A percentile compares a stretch with the other conserved stretches of the same genome.
These are phyloP conservation scores for Gymnosoma rotundatum DNA, from an alignment of 2,888 invertebrate species.

Conservation along the genomic window DNA sequence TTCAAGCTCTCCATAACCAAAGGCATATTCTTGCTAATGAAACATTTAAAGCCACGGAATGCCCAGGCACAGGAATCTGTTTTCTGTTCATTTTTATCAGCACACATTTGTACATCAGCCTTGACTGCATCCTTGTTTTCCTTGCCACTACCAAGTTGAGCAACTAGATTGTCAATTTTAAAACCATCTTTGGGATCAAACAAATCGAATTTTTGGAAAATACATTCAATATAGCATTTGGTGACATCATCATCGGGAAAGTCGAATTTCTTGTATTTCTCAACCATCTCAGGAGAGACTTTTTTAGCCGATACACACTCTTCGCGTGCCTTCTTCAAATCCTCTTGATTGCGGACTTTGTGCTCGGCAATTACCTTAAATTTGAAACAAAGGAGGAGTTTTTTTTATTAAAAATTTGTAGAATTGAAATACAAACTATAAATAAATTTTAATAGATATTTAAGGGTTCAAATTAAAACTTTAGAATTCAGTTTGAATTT, in stretches of 20 bases:
- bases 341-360: slow-evolving; percentile 80
- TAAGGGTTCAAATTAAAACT: too few species aligned
- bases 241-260: slow-evolving; percentile 82
- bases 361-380: slow-evolving; percentile 79
- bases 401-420: background rate
- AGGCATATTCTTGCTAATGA: slow-evolving; percentile 80
- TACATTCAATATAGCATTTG: slow-evolving; percentile 81
- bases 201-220: slow-evolving; percentile 81
- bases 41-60: slow-evolving; percentile 82
- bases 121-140: slow-evolving; percentile 79
- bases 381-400: background rate
- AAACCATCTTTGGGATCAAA: slow-evolving; percentile 80
- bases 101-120: slow-evolving; percentile 80
- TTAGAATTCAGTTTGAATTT: too few species aligned
- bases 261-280: slow-evolving; percentile 81
- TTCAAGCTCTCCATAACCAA: slow-evolving; percentile 81
- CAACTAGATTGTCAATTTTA: slow-evolving; percentile 79
- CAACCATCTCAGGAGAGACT: slow-evolving; percentile 78
- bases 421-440: background rate
- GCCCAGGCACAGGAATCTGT: slow-evolving; percentile 80
- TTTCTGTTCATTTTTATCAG: slow-evolving; percentile 81
- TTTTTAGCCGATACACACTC: slow-evolving; percentile 79
- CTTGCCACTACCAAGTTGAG: slow-evolving; percentile 80
- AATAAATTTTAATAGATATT: background rate
- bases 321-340: slow-evolving; percentile 79